Evolutionary conservation across 53 echinoderm and acorn worm species (phyloP).

Genomic region (Echinarachnius parma): DNA sequence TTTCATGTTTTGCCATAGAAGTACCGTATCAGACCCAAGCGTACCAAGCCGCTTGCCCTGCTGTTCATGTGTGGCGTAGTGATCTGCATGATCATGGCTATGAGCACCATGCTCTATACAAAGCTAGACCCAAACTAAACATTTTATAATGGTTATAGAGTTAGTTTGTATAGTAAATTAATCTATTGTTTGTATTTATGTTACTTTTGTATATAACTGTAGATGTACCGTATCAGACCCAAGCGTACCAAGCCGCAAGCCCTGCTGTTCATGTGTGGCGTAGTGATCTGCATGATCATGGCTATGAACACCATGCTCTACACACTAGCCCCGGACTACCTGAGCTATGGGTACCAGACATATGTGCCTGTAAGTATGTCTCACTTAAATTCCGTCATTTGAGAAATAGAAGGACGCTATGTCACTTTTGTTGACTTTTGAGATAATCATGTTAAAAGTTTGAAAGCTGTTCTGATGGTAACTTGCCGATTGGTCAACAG

Average conservation of each 20-base stretch:
- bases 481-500: too few relatives aligned
- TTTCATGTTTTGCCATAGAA: too few relatives aligned
- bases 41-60: constrained; percentile 71
- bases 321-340: constrained; percentile 73
- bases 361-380: constrained; percentile 47
- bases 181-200: too few relatives aligned
- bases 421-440: too few relatives aligned
- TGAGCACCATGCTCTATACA: constrained; percentile 74
- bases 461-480: too few relatives aligned
- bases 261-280: constrained; percentile 65
- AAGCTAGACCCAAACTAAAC: too few relatives aligned
- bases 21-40: constrained; percentile 71
- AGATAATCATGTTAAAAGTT: too few relatives aligned
- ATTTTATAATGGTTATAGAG: too few relatives aligned
- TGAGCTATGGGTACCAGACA: constrained; percentile 76
- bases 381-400: background rate
- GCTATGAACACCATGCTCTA: constrained; percentile 75
- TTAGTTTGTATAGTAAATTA: too few relatives aligned
- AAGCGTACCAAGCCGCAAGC: constrained; percentile 74
- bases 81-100: constrained; percentile 69
- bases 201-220: too few relatives aligned
- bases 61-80: constrained; percentile 67
- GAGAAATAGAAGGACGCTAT: too few relatives aligned
- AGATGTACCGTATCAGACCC: constrained; percentile 81
- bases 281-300: constrained; percentile 68